A percentile compares a stretch with the other conserved stretches of the same genome.
Evolutionary conservation across 2,888 invertebrate species (phyloP).

Genomic region (Platerodrilus igneus): DNA sequence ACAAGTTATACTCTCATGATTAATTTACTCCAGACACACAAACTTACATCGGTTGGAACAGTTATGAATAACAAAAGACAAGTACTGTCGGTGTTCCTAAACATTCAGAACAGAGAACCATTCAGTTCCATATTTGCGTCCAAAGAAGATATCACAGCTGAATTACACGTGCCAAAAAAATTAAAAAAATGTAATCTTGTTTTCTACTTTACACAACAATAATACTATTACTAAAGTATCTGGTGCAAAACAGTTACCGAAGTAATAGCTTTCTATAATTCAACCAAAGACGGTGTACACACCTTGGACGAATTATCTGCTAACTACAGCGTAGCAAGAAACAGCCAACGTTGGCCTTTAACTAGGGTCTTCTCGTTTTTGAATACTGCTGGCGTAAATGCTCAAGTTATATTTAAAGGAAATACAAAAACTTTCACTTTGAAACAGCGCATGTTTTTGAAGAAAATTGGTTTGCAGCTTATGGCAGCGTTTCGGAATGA

Average conservation of each 20-base stretch:
- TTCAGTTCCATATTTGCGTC: constrained; percentile 12
- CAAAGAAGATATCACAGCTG: constrained; percentile 7
- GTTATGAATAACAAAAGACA: constrained; percentile 20
- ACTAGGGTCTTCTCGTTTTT: constrained; percentile 10
- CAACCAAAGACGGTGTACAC: constrained; percentile 32
- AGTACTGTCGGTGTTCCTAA: constrained; percentile 11
- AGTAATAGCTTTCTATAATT: constrained; percentile 33
- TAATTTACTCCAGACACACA: constrained; percentile 13
- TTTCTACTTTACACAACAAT: too few species aligned
- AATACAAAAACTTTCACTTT: too few species aligned
- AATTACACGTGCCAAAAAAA: constrained; percentile 19
- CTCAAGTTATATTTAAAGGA: constrained; percentile 11
- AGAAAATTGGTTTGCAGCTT: too few species aligned
- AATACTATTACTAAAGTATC: too few species aligned
- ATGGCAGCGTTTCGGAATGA: too few species aligned
- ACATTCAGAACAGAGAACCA: not conserved
- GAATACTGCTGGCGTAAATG: constrained; percentile 19
- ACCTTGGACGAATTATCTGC: constrained; percentile 21
- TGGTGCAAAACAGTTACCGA: too few species aligned
- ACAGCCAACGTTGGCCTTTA: constrained; percentile 6
- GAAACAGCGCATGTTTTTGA: too few species aligned
- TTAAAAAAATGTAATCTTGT: too few species aligned
- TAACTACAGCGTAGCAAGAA: constrained; percentile 7
- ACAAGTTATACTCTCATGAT: constrained; percentile 22
- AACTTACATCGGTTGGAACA: constrained; percentile 20